Base-by-base conservation (phyloP, 2,113 vertebrate species). In the Tor tambroides region DNA sequence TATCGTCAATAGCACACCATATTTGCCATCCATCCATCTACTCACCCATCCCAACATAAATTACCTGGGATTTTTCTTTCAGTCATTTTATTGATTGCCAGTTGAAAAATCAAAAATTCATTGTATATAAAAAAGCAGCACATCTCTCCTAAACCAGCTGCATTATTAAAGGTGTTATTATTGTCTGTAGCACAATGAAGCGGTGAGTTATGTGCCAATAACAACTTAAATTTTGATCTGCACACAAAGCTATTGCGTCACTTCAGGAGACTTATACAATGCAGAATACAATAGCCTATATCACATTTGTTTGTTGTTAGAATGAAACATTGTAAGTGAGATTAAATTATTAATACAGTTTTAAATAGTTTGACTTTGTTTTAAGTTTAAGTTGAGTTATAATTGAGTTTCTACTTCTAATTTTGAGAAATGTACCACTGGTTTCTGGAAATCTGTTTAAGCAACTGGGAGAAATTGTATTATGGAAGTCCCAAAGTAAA, bases 401-500 rank as follows among this genome's bases (percentile, higher is more conserved):
- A 72, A 5, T 11, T 21, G 10, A 38, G 9, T n/a, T 41, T 38
- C 17, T 72, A 35, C 7, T 4, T 38, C 11, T 69, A 19, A 69
- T 32, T 32, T 69, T 12, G 71, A 5, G 9, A n/a, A 74, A n/a
- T 74, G 10, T 38, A 41, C 35, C 17, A 1, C 32, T 71, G 67
- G 1, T 71, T 71, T 21, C 28, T 41, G 71, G 5, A 74, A 74
- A 74, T 41, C 35, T 5, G 10, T 74, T 74, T 41, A 74, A n/a
- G 71, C 9, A 1, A 2, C 21, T 43, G 19, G 32, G 35, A 35
- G 32, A 74, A 74, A 41, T 76, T 35, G n/a, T 26, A 78, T 88
- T 67, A 51, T 41, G 43, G 38, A 81, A 54, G 32, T 54, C n/a
- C 41, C 30, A 51, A 14, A 46, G 38, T 85, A 81, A 85, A 85